phyloP scores from a whole-genome alignment of 1,140 invertebrate species.

The Achroia grisella region DNA sequence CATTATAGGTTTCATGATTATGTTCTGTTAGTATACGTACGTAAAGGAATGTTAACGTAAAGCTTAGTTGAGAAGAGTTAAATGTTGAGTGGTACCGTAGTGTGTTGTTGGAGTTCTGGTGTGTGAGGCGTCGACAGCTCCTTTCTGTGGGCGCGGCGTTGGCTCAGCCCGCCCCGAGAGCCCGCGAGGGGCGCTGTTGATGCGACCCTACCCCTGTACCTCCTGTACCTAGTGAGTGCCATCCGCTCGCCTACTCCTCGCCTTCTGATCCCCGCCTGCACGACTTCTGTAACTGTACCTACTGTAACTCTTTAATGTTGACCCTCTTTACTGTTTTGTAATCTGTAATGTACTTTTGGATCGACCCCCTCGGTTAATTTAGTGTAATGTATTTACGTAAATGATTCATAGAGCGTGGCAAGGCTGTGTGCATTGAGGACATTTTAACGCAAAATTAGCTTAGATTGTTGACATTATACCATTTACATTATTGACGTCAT shows the following conservation, averaged over 20 bases:
- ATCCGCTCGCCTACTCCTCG: slow-evolving; percentile 26
- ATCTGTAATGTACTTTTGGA: slow-evolving; percentile 64
- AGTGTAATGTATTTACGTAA: slow-evolving; percentile 66
- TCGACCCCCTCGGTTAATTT: slow-evolving; percentile 63
- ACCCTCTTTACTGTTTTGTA: slow-evolving; percentile 65
- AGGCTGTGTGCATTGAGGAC: slow-evolving; percentile 79
- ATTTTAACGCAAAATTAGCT: slow-evolving; percentile 70
- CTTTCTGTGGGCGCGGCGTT: slow-evolving; percentile 11
- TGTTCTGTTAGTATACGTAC: slow-evolving; percentile 66
- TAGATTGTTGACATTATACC: slow-evolving; percentile 56
- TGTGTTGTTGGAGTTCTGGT: slow-evolving; percentile 64
- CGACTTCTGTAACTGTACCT: slow-evolving; percentile 49
- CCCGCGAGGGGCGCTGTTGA: slow-evolving; percentile 40
- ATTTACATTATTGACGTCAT: slow-evolving; percentile 63
- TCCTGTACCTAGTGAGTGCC: slow-evolving; percentile 35
- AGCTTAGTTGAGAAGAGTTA: slow-evolving; percentile 64
- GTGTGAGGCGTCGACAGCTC: slow-evolving; percentile 49
- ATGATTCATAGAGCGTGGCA: slow-evolving; percentile 77
- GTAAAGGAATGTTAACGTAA: slow-evolving; percentile 68
- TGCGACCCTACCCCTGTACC: slow-evolving; percentile 25
- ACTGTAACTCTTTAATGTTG: slow-evolving; percentile 63
- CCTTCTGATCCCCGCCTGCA: slow-evolving; percentile 54
- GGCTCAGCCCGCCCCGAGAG: slow-evolving; percentile 13
- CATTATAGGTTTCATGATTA: slow-evolving; percentile 65
- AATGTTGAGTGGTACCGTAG: slow-evolving; percentile 71